Evolutionary conservation across 2,113 vertebrate genomes (phyloP), one percentile per base, ranked within the genome.

Genomic region (Trogon melanurus): DNA sequence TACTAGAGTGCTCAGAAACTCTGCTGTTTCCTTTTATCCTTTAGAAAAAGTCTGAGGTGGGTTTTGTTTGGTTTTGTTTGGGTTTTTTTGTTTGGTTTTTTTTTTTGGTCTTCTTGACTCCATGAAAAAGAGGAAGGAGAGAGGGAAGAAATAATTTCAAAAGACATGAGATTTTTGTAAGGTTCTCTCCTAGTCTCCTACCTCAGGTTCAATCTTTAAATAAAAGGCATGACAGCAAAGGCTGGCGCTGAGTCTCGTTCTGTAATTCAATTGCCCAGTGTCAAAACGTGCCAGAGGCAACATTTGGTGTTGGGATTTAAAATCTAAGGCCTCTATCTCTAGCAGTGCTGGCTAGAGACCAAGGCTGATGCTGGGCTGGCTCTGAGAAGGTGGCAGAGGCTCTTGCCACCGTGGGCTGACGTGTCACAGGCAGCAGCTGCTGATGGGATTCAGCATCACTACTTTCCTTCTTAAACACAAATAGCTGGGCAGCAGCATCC

Each of bases 221-320:
- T 62, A 91, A 93, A 85, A 32, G 54, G 5, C 54, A 70, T 58
- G 51, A 32, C 53, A 78, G 44, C 30, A 61, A 73, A 85, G 36
- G 29, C 23, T 85, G 34, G 60, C 94, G 13, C 34, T 67, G 34
- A 44, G 9, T 27, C 76, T 91, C 75, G 36, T 45, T 82, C 60
- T 4, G 5, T 89, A 96, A 94, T 85, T 47, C 79, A 85, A 47
- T 85, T 71, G n/a, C 50, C 44, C 19, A 21, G 21, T 75, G 56
- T 76, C 11, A 79, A 92, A 95, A 84, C 15, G 32, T 92, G 92
- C 85, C 89, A 83, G 73, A 85, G 74, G 71, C 1, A 27, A 79
- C n/a, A 83, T 94, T 95, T 78, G 53, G 72, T 85, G 76, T 79
- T 8, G 14, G 71, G 62, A 93, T 94, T 95, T 96, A 89, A 95